These are phyloP conservation scores for Dicrurus megarhynchus DNA, from an alignment of 2,113 vertebrate genomes.

Conservation along the genomic window DNA sequence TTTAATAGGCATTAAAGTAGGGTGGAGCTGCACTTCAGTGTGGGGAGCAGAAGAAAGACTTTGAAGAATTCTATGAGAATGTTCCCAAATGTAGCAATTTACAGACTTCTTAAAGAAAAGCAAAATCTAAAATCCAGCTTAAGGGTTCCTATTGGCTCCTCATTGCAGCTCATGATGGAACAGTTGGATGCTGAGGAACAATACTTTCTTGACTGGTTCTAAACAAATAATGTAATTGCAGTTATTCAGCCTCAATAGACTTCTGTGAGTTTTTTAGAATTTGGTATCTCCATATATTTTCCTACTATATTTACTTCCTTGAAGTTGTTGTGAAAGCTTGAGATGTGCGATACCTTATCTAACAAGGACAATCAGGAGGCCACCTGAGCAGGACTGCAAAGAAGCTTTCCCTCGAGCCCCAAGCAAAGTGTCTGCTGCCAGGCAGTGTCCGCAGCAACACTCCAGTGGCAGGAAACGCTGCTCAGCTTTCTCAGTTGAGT, in stretches of 20 bases:
- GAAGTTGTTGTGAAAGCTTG: slow-evolving; percentile 22
- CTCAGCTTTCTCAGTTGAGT: not conserved
- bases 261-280: slow-evolving; percentile 21
- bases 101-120: not conserved
- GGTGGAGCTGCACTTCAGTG: slow-evolving; percentile 7
- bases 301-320: slow-evolving; percentile 9
- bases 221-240: not conserved
- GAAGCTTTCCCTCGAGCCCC: not conserved
- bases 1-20: not conserved
- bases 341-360: not conserved
- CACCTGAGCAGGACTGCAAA: not conserved
- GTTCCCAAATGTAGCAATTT: not conserved
- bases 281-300: slow-evolving; percentile 18
- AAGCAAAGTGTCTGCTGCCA: not conserved
- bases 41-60: not conserved
- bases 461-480: not conserved
- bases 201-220: not conserved
- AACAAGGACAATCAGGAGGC: not conserved
- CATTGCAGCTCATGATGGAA: slow-evolving; percentile 22
- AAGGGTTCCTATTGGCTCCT: not conserved
- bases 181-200: not conserved
- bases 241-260: not conserved
- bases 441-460: not conserved
- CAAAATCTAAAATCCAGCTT: not conserved
- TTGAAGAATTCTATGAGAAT: not conserved